Conservation (phyloP, 1,140 invertebrate genomes). For the Prorops nasuta region DNA sequence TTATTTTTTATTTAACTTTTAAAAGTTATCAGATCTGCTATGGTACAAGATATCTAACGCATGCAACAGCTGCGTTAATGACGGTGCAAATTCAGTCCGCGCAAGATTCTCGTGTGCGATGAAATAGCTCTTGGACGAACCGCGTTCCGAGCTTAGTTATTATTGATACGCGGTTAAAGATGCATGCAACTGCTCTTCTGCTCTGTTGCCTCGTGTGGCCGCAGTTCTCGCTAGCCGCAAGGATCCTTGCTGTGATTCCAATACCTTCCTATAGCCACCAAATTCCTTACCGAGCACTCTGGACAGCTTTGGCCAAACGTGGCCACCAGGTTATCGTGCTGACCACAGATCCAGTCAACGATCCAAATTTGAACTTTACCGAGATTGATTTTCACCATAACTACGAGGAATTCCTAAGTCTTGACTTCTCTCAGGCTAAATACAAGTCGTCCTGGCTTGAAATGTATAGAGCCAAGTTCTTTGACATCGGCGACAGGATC, state of each 20-base stretch:
- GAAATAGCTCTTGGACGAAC: too few relatives aligned
- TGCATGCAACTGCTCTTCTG: too few relatives aligned
- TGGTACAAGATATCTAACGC: too few relatives aligned
- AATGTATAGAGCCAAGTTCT: rapidly evolving
- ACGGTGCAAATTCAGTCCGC: too few relatives aligned
- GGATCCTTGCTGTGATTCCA: conserved; percentile 57
- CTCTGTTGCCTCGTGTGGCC: too few relatives aligned
- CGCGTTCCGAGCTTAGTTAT: too few relatives aligned
- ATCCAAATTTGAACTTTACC: conserved; percentile 27
- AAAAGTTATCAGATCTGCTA: too few relatives aligned
- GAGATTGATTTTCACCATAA: conserved; percentile 20
- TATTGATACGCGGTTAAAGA: too few relatives aligned
- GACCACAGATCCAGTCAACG: conserved; percentile 39
- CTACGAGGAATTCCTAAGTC: rapidly evolving
- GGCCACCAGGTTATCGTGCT: conserved; percentile 54
- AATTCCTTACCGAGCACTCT: conserved; percentile 51
- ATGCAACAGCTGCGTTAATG: too few relatives aligned
- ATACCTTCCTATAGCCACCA: conserved; percentile 60
- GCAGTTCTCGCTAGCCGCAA: too few relatives aligned
- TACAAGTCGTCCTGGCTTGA: conserved; percentile 7
- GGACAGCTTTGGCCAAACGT: conserved; percentile 35
- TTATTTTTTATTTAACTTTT: too few relatives aligned
- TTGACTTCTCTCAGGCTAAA: neutral
- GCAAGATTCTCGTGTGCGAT: too few relatives aligned
- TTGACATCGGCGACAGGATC: neutral